Base-by-base conservation (phyloP, 2,888 invertebrate genomes). In the Cataglyphis livida region DNA sequence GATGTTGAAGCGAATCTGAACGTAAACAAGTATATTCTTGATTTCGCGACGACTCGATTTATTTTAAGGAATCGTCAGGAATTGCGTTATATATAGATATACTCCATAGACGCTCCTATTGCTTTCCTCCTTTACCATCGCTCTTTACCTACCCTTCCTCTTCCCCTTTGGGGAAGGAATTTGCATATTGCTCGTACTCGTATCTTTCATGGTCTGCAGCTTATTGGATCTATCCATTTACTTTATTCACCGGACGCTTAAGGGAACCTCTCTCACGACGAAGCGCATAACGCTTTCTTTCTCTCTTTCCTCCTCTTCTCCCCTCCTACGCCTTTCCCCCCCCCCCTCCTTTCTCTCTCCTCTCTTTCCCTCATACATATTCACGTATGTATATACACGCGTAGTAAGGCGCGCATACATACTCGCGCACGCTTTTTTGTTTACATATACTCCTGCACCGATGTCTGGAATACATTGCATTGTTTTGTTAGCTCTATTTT, bases 221-320 rank as follows among this genome's bases (percentile, higher is more conserved):
- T 79, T 28, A 25, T 44, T 41, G 70, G 54, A 79, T 70, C 32
- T 70, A 70, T 66, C 66, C 54, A 44, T 61, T 70, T 32, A 70
- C 35, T 18, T 44, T 51, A 28, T 68, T 25, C 44, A 10, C 38
- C 41, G n/a, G 38, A 41, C 57, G 54, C 78, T 70, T 54, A 21
- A 70, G 38, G 59, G 64, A 75, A 75, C 62, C 44, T 44, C 9
- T 12, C n/a, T 21, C 65, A 38, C 38, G 28, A 3, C 38, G 28
- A 3, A 57, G 28, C 15, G 44, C 44, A 70, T 59, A 32, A 59
- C n/a, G 54, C 41, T 65, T 65, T 65, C 75, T 35, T 65, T 66
- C 38, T 38, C 51, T 7, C 25, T 25, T 25, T 5, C 2, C 18
- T 25, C 28, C 10, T 15, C n/a, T 10, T 5, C 3, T 15, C 41